Percentiles rank a stretch among this genome's conserved stretches.
Conservation (phyloP, 2,113 vertebrate species). For the Otus sunia region DNA sequence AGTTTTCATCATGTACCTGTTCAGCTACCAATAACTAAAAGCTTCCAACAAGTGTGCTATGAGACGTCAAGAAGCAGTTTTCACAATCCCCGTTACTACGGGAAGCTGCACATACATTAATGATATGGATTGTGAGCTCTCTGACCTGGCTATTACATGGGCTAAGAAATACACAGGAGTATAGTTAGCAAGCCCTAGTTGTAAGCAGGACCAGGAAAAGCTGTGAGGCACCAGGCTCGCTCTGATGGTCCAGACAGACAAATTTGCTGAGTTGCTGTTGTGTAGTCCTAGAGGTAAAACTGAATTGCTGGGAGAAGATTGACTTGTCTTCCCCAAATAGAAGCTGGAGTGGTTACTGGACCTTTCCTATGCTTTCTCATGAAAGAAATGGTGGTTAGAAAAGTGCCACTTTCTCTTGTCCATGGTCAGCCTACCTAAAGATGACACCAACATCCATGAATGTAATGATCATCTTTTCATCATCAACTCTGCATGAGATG, state of each 20-base stretch:
- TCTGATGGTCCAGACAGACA: too few relatives aligned
- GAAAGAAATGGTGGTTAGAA: background rate
- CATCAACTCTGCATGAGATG: background rate
- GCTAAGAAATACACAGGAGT: background rate
- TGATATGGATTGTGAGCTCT: background rate
- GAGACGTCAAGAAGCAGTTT: background rate
- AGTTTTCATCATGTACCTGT: background rate
- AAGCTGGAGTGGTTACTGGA: background rate
- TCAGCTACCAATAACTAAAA: background rate
- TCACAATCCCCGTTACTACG: background rate
- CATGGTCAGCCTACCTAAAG: background rate
- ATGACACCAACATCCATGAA: background rate
- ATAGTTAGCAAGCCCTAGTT: rapidly evolving
- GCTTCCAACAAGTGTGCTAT: background rate
- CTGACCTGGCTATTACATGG: background rate
- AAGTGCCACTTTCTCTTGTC: background rate
- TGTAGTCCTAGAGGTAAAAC: background rate
- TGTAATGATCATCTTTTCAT: background rate
- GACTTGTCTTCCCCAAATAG: background rate
- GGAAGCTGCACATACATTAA: background rate
- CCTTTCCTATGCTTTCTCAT: background rate
- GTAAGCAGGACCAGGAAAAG: background rate
- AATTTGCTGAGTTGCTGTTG: background rate
- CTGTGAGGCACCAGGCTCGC: background rate
- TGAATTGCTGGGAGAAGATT: background rate